Percentiles rank a stretch among this genome's conserved stretches.
Evolutionary conservation across 2,888 invertebrate genomes (phyloP).

Genomic region (Eupithecia centaureata): DNA sequence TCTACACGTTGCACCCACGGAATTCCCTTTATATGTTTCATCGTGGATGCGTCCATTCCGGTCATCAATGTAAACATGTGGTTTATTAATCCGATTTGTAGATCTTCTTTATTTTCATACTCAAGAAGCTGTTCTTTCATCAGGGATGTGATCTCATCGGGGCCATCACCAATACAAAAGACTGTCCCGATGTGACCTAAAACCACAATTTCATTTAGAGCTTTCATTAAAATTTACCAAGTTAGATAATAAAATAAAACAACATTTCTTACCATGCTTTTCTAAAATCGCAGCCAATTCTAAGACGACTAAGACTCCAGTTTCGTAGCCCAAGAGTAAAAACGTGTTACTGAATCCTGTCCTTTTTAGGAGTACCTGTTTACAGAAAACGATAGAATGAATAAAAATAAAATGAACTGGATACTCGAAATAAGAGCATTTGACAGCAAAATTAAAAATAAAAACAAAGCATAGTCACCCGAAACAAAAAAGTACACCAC

Average conservation of each 20-base stretch:
- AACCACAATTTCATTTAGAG: neutral
- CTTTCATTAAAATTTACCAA: neutral
- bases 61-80: slow-evolving; percentile 61
- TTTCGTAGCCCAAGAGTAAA: slow-evolving; percentile 63
- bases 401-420: too few species aligned
- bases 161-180: slow-evolving; percentile 61
- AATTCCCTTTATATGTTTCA: slow-evolving; percentile 40
- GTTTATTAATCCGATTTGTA: slow-evolving; percentile 56
- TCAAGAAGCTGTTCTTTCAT: slow-evolving; percentile 51
- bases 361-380: slow-evolving; percentile 53
- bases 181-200: slow-evolving; percentile 61
- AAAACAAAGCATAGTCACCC: neutral
- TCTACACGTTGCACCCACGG: slow-evolving; percentile 53
- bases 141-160: slow-evolving; percentile 50
- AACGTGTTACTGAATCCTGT: slow-evolving; percentile 49
- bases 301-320: slow-evolving; percentile 59
- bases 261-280: slow-evolving; percentile 53
- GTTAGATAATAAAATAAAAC: neutral
- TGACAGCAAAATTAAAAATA: neutral
- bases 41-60: slow-evolving; percentile 17
- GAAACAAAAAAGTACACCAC: neutral
- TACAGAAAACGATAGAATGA: slow-evolving; percentile 22
- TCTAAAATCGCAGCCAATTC: slow-evolving; percentile 64
- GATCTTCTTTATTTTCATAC: slow-evolving; percentile 47
- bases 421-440: neutral